Conservation (phyloP, 2,888 invertebrate genomes). For the Ornithoptera alexandrae region DNA sequence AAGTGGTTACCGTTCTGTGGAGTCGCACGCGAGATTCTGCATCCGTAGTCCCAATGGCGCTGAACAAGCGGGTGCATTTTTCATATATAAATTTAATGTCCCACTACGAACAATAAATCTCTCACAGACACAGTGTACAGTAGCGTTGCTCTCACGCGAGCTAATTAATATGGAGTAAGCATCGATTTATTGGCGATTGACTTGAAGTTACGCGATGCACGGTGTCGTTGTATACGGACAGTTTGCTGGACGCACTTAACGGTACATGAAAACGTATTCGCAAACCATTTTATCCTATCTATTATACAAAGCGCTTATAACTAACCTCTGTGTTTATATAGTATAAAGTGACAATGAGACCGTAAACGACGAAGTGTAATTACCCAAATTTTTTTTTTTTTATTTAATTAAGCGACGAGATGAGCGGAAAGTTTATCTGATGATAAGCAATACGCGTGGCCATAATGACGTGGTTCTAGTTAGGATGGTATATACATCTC, state of each 20-base stretch:
- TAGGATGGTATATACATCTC: no score
- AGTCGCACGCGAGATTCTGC: conserved; percentile 42
- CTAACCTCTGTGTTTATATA: no score
- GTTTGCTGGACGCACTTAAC: neutral
- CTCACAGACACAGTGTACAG: conserved; percentile 50
- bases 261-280: neutral
- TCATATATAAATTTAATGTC: conserved; percentile 65
- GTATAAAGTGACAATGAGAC: no score
- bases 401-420: no score
- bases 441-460: no score
- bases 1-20: conserved; percentile 30
- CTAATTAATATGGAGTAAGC: conserved; percentile 73
- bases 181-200: conserved; percentile 62
- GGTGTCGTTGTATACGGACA: conserved; percentile 35
- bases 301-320: no score
- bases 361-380: no score
- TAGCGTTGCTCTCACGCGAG: conserved; percentile 65
- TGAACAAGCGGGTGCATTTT: conserved; percentile 53
- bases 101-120: conserved; percentile 56
- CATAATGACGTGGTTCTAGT: no score
- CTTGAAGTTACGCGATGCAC: conserved; percentile 43
- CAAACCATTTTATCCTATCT: no score
- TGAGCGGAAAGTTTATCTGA: no score
- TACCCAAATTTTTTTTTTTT: no score
- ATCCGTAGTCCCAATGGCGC: conserved; percentile 35